phyloP scores from a whole-genome alignment of 2,888 invertebrate genomes.

The Hetaerina titia region DNA sequence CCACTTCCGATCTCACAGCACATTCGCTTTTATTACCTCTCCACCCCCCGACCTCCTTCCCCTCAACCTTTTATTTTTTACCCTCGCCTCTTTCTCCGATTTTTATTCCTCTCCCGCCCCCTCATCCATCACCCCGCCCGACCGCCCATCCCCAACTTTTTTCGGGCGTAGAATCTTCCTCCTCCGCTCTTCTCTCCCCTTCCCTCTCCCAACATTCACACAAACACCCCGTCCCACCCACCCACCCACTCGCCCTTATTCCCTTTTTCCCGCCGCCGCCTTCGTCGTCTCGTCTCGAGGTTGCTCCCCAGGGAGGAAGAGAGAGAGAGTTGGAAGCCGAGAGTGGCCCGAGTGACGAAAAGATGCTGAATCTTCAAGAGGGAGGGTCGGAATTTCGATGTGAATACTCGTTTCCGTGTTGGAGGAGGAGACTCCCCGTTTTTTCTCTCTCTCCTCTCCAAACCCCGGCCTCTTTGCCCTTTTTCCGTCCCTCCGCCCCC shows the following conservation, averaged over 20 bases:
- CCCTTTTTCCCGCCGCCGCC: not conserved
- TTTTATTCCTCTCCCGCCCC: not conserved
- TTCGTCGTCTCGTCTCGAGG: not conserved
- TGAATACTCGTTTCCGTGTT: slow-evolving; percentile 48
- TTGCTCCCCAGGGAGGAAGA: not conserved
- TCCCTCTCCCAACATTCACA: not conserved
- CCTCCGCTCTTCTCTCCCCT: not conserved
- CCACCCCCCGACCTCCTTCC: not conserved
- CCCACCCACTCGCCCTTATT: not conserved
- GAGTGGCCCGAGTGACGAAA: slow-evolving; percentile 46
- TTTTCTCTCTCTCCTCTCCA: not conserved
- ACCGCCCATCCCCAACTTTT: not conserved
- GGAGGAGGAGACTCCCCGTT: not conserved
- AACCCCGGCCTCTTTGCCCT: not conserved
- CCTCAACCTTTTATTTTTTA: not conserved
- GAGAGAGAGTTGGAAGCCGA: not conserved
- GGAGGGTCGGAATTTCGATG: slow-evolving; percentile 46
- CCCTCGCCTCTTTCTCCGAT: not conserved
- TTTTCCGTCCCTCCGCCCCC: not conserved
- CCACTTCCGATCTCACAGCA: not conserved
- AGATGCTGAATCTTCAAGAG: slow-evolving; percentile 65
- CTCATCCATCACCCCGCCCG: not conserved
- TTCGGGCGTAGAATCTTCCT: not conserved
- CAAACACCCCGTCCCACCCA: not conserved
- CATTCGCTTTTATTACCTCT: not conserved